Evolutionary conservation across 1,140 invertebrate genomes (phyloP).

Genomic region (Drosophila eugracilis): DNA sequence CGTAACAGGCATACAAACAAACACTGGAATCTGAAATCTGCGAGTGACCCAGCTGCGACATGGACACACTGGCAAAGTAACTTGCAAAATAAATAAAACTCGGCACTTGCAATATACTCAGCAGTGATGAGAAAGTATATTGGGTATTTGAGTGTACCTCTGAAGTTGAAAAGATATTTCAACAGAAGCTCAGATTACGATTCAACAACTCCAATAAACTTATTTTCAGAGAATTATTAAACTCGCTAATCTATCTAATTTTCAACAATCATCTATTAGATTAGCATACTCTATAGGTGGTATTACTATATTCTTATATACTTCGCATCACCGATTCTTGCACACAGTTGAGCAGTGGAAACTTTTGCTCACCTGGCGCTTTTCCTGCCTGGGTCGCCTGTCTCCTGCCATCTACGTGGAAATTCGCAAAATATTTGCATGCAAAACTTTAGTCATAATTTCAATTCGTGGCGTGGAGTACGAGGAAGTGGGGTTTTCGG

Average conservation of each 20-base stretch:
- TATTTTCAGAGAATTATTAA: too few relatives aligned
- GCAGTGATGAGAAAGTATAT: slow-evolving; percentile 18
- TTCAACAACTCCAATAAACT: too few relatives aligned
- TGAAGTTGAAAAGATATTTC: too few relatives aligned
- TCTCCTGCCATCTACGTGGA: slow-evolving; percentile 51
- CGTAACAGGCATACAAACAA: slow-evolving; percentile 58
- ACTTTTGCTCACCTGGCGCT: slow-evolving; percentile 68
- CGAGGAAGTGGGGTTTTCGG: slow-evolving; percentile 12
- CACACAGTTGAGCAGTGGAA: slow-evolving; percentile 33
- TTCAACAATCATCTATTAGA: too few relatives aligned
- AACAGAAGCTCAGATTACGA: too few relatives aligned
- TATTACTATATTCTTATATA: background rate
- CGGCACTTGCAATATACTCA: slow-evolving; percentile 50
- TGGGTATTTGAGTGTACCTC: too few relatives aligned
- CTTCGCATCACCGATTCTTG: background rate
- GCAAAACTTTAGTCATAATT: slow-evolving; percentile 80
- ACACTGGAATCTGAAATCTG: slow-evolving; percentile 37
- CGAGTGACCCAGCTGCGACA: slow-evolving; percentile 42
- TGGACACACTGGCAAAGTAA: slow-evolving; percentile 40
- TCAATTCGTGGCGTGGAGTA: slow-evolving; percentile 37
- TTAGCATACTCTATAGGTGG: too few relatives aligned
- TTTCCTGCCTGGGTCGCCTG: slow-evolving; percentile 25
- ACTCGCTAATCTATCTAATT: too few relatives aligned
- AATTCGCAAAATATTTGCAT: slow-evolving; percentile 82
- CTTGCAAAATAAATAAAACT: slow-evolving; percentile 73